phyloP scores from a whole-genome alignment of 2,113 vertebrate species.

The Corapipo altera region DNA sequence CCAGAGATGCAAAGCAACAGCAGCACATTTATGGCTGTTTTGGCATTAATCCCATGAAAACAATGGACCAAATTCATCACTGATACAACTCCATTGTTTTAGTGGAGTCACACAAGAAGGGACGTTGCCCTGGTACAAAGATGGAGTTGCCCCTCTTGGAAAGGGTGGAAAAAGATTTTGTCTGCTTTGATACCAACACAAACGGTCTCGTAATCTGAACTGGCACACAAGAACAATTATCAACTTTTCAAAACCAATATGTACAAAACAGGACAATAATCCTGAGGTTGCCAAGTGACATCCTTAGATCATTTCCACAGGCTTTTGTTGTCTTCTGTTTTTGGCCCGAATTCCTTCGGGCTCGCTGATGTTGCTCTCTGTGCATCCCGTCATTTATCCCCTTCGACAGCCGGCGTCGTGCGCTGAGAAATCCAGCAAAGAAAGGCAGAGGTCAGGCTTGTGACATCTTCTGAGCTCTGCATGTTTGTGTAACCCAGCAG shows the following conservation, averaged over 20 bases:
- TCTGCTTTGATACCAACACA: not conserved
- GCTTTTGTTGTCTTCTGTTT: conserved; percentile 4
- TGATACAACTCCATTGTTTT: not conserved
- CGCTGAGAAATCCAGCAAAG: conserved; percentile 33
- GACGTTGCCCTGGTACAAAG: not conserved
- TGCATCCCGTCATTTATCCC: conserved; percentile 26
- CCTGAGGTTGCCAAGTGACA: not conserved
- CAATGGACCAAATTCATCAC: not conserved
- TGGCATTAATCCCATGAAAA: not conserved
- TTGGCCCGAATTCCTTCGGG: conserved; percentile 32
- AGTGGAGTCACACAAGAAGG: not conserved
- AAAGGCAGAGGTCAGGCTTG: conserved; percentile 62
- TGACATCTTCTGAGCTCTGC: conserved; percentile 53
- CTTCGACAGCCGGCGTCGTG: not conserved
- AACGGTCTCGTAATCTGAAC: not conserved
- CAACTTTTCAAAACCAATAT: not conserved
- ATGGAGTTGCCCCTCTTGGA: not conserved
- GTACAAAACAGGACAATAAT: conserved; percentile 1
- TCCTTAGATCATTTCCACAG: conserved; percentile 21
- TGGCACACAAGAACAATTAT: not conserved
- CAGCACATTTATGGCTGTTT: not conserved
- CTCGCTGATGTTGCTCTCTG: conserved; percentile 18
- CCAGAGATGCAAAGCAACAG: not conserved
- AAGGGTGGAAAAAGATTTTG: not conserved
- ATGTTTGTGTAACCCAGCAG: conserved; percentile 66